Evolutionary conservation across 2,113 vertebrate species (phyloP).

Genomic region (Tiliqua scincoides): DNA sequence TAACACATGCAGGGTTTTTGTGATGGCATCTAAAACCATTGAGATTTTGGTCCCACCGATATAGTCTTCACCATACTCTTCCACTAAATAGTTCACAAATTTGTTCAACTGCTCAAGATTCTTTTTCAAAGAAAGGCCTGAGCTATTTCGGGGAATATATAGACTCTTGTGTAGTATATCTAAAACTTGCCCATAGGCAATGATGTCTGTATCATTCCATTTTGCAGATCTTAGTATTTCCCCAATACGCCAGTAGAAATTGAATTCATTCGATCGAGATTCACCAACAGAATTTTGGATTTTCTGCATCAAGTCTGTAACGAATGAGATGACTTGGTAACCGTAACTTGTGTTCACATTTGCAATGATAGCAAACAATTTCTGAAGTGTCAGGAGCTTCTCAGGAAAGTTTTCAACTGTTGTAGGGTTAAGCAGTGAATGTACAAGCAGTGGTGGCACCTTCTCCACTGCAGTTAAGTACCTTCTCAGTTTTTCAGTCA

Average conservation of each 20-base stretch:
- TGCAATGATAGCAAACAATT: constrained; percentile 39
- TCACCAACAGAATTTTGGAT: constrained; percentile 22
- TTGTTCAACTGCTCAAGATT: constrained; percentile 42
- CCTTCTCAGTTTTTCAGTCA: constrained; percentile 44
- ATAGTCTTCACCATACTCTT: constrained; percentile 8
- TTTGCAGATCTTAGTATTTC: constrained; percentile 39
- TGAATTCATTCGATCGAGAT: constrained; percentile 30
- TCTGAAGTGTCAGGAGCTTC: constrained; percentile 36
- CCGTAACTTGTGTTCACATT: constrained; percentile 39
- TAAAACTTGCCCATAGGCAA: constrained; percentile 26
- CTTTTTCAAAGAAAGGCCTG: constrained; percentile 30
- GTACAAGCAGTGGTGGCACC: constrained; percentile 53
- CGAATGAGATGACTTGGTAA: constrained; percentile 50
- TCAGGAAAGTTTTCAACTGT: constrained; percentile 45
- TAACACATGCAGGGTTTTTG: constrained; percentile 32
- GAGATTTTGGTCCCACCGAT: constrained; percentile 29
- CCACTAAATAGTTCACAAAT: constrained; percentile 20
- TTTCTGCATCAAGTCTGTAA: constrained; percentile 36
- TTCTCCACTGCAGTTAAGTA: constrained; percentile 43
- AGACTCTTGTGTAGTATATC: constrained; percentile 46
- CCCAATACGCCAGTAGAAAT: constrained; percentile 32
- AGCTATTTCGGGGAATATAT: background rate
- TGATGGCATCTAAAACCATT: constrained; percentile 26
- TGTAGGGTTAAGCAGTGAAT: constrained; percentile 33
- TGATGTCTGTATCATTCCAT: constrained; percentile 26